These are phyloP conservation scores for Drosophila athabasca DNA, from an alignment of 1,140 invertebrate genomes.

Conservation along the genomic window DNA sequence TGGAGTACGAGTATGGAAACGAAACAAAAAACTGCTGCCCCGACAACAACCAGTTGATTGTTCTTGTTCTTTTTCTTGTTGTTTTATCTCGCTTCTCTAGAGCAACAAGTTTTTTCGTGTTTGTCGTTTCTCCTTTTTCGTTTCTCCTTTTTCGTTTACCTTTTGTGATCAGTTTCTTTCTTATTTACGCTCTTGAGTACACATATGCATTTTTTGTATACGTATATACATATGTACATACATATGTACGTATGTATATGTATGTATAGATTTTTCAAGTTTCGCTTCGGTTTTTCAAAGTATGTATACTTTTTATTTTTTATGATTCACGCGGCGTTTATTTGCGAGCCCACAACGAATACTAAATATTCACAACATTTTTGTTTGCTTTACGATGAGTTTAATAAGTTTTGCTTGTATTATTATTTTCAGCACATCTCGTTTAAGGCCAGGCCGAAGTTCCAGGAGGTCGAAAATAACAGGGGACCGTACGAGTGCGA, in stretches of 20 bases:
- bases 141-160: slow-evolving; percentile 22
- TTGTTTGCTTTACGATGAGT: slow-evolving; percentile 4
- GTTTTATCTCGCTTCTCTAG: slow-evolving; percentile 27
- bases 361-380: slow-evolving; percentile 25
- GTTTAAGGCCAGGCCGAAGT: not conserved
- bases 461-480: no score
- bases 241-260: not conserved
- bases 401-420: not conserved
- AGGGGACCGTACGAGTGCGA: not conserved
- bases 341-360: slow-evolving; percentile 5
- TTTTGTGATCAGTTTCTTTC: slow-evolving; percentile 9
- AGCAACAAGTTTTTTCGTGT: slow-evolving; percentile 63
- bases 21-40: slow-evolving; percentile 32
- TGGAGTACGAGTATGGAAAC: slow-evolving; percentile 36
- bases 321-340: slow-evolving; percentile 25
- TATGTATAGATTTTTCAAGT: not conserved
- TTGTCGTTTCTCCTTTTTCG: not conserved
- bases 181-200: slow-evolving; percentile 31
- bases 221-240: no score
- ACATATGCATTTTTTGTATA: slow-evolving; percentile 6
- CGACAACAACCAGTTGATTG: slow-evolving; percentile 48
- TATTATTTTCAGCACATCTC: slow-evolving; percentile 16
- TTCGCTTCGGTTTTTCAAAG: slow-evolving; percentile 12
- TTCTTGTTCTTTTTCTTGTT: slow-evolving; percentile 26
- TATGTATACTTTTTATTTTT: slow-evolving; percentile 1